phyloP scores from a whole-genome alignment of 2,797 vertebrate species.

The Chaetophractus vellerosus region DNA sequence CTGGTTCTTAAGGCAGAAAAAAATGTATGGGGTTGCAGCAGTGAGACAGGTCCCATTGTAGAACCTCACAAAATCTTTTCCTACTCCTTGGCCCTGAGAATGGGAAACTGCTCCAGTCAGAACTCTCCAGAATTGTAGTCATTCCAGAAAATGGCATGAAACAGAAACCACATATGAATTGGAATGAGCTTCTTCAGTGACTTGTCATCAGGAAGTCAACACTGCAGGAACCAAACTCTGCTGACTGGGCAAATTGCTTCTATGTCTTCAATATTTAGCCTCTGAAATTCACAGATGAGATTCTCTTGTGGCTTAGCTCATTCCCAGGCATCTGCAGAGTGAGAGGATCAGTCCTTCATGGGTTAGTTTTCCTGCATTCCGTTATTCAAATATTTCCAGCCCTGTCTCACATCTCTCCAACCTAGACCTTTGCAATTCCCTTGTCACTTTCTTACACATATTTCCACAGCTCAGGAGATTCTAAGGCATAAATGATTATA shows the following conservation, averaged over 20 bases:
- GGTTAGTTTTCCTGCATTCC: background rate
- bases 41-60: background rate
- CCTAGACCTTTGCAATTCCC: conserved; percentile 10
- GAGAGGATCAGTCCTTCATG: background rate
- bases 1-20: background rate
- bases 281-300: background rate
- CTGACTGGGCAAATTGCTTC: background rate
- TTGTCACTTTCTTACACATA: background rate
- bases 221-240: background rate
- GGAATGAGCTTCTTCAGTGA: background rate
- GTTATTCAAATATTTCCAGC: background rate
- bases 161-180: background rate
- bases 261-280: background rate
- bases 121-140: background rate
- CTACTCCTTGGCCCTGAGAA: accelerated
- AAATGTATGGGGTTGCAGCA: accelerated
- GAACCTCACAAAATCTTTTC: background rate
- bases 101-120: background rate
- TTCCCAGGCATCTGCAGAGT: background rate
- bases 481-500: conserved; percentile 13
- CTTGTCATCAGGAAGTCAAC: background rate
- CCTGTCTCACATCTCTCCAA: background rate
- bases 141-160: background rate
- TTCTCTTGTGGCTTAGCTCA: background rate
- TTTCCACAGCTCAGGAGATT: conserved; percentile 31